These are phyloP conservation scores for Drosophila meridiana DNA, from an alignment of 2,888 invertebrate genomes.

Conservation along the genomic window DNA sequence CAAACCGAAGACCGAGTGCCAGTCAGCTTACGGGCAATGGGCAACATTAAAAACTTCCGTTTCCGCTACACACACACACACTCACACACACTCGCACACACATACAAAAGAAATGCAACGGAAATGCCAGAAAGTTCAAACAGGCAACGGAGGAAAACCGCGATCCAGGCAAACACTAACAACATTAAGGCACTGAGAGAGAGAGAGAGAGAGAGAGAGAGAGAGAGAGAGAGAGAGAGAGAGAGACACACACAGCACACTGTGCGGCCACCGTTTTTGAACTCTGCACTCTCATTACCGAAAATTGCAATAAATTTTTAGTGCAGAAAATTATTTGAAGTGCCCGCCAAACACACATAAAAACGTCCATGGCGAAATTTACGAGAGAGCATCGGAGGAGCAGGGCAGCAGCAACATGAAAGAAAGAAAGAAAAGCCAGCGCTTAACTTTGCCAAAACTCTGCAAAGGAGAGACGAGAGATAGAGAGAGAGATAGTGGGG, in stretches of 20 bases:
- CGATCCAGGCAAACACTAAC: constrained; percentile 70
- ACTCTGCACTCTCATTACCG: constrained; percentile 73
- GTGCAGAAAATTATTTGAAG: constrained; percentile 77
- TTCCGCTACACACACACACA: constrained; percentile 54
- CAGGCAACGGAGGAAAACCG: constrained; percentile 65
- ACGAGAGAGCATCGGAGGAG: constrained; percentile 59
- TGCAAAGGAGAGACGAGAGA: background rate
- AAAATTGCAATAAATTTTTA: constrained; percentile 79
- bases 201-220: constrained; percentile 9
- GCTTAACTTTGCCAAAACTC: constrained; percentile 56
- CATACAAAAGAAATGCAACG: constrained; percentile 73
- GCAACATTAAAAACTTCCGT: constrained; percentile 80
- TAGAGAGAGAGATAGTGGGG: background rate
- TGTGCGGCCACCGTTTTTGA: constrained; percentile 12
- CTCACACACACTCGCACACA: constrained; percentile 27
- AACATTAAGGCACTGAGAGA: constrained; percentile 59
- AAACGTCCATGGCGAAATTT: constrained; percentile 76
- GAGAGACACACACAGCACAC: background rate
- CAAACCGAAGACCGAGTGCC: constrained; percentile 25
- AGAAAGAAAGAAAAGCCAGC: constrained; percentile 39
- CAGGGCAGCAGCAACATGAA: constrained; percentile 16
- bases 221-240: constrained; percentile 6
- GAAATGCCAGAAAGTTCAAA: constrained; percentile 80
- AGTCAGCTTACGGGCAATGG: constrained; percentile 58
- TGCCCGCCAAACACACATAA: constrained; percentile 78